A percentile compares a stretch with the other conserved stretches of the same genome.
These are phyloP conservation scores for Zaprionus davidi DNA, from an alignment of 1,140 invertebrate genomes.

Conservation along the genomic window DNA sequence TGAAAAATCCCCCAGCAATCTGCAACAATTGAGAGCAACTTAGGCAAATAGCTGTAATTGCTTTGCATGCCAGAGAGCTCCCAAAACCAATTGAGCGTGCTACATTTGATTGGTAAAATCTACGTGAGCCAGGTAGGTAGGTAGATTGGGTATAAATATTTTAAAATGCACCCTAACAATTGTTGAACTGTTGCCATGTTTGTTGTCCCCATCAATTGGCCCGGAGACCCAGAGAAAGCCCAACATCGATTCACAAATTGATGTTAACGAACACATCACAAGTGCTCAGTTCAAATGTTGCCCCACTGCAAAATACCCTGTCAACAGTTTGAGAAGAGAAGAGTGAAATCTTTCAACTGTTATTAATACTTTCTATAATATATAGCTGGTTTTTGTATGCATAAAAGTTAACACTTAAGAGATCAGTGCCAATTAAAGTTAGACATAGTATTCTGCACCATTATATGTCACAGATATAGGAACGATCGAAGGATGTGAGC, in stretches of 20 bases:
- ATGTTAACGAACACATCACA: slow-evolving; percentile 19
- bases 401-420: too few species aligned
- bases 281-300: background rate
- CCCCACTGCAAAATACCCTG: slow-evolving; percentile 4
- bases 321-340: background rate
- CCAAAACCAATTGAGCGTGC: slow-evolving; percentile 25
- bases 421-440: too few species aligned
- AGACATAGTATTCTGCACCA: too few species aligned
- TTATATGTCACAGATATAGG: too few species aligned
- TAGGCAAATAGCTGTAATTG: slow-evolving; percentile 34
- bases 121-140: slow-evolving; percentile 1
- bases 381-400: too few species aligned
- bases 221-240: slow-evolving; percentile 19
- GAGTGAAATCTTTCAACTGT: background rate
- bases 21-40: background rate
- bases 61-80: slow-evolving; percentile 15
- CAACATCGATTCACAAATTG: slow-evolving; percentile 30
- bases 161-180: slow-evolving; percentile 16
- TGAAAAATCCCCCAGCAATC: background rate
- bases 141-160: slow-evolving; percentile 32
- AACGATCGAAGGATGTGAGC: too few species aligned
- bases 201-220: slow-evolving; percentile 33
- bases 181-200: slow-evolving; percentile 11
- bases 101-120: slow-evolving; percentile 28
- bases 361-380: background rate